Conservation (phyloP, 2,797 vertebrate species). For the Tinamus major region DNA sequence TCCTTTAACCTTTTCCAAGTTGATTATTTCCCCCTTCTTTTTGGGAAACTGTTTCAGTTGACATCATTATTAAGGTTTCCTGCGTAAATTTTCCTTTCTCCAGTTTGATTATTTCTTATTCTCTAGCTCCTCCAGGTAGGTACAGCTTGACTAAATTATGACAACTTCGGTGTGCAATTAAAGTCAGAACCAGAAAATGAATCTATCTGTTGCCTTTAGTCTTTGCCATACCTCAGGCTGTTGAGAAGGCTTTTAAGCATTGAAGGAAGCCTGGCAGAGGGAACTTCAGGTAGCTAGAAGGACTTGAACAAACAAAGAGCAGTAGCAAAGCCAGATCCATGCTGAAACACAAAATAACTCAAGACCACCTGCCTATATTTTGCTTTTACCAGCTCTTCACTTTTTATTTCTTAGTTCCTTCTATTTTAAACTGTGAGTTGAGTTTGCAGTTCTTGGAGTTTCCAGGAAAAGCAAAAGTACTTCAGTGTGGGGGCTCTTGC, state of each 20-base stretch:
- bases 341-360: not conserved
- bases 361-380: constrained; percentile 4
- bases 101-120: not conserved
- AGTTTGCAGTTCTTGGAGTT: not conserved
- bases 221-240: not conserved
- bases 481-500: not conserved
- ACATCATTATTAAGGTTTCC: not conserved
- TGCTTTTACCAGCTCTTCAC: not conserved
- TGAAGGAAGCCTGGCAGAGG: not conserved
- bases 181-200: not conserved
- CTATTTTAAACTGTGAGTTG: not conserved
- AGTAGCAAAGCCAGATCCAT: not conserved
- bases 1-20: not conserved
- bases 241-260: not conserved
- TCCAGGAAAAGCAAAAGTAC: not conserved
- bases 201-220: not conserved
- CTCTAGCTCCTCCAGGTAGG: not conserved
- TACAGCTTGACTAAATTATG: not conserved
- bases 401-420: not conserved
- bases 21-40: not conserved
- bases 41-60: not conserved
- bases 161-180: not conserved
- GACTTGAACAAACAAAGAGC: not conserved
- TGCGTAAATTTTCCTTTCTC: not conserved
- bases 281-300: not conserved